Conservation (phyloP, 2,888 invertebrate genomes). For the Caenorhabditis doughertyi region DNA sequence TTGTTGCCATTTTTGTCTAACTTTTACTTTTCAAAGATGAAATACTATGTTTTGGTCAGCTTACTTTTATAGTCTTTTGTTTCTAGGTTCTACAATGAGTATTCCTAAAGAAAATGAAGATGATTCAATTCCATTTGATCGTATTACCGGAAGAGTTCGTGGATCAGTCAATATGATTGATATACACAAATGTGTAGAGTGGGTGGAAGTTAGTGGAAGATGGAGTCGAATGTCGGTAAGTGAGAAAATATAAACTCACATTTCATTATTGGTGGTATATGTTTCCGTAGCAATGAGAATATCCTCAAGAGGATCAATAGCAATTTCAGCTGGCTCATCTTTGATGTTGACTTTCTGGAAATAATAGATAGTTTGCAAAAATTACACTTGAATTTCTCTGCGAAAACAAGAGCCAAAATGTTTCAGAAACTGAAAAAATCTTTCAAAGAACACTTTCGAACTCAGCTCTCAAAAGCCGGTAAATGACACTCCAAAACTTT, state of each 20-base stretch:
- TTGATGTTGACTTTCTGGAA: neutral
- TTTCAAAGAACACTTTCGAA: too few relatives aligned
- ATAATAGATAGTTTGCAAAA: neutral
- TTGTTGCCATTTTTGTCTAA: conserved; percentile 10
- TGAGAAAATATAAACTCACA: conserved; percentile 5
- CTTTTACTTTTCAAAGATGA: neutral
- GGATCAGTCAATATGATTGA: conserved; percentile 67
- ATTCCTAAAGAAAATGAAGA: conserved; percentile 40
- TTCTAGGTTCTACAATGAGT: conserved; percentile 29
- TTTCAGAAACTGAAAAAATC: too few relatives aligned
- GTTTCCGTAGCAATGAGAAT: neutral
- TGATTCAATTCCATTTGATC: conserved; percentile 39
- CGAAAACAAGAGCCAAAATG: too few relatives aligned
- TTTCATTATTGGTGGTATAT: neutral
- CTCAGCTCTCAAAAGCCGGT: too few relatives aligned
- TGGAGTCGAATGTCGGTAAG: conserved; percentile 77
- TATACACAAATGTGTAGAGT: conserved; percentile 70
- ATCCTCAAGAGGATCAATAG: neutral
- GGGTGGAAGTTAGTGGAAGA: conserved; percentile 75
- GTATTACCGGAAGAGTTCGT: conserved; percentile 53
- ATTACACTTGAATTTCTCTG: too few relatives aligned
- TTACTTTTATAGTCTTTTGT: neutral
- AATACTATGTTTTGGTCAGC: too few relatives aligned
- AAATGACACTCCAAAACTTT: too few relatives aligned
- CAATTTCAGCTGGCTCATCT: neutral